Base-by-base conservation (phyloP, 2,797 vertebrate species). In the Melanotaenia nigrans region DNA sequence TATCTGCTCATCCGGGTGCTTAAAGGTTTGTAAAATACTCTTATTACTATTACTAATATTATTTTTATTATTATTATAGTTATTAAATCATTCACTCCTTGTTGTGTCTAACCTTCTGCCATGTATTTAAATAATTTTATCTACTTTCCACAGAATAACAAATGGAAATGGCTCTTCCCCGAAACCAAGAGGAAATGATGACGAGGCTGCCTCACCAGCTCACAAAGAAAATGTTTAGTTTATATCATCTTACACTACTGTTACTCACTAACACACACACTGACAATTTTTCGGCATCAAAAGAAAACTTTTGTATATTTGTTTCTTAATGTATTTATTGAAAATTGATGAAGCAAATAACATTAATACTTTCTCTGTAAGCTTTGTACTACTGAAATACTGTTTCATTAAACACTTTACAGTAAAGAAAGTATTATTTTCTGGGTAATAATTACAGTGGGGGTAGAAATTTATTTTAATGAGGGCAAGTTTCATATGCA, bases 91-190 rank as follows among this genome's bases (percentile, higher is more conserved):
- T 40, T 40, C 12, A 40, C 38, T 40, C 13, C 14, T 40, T 40
- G 12, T 40, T 40, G 40, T 18, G 40, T 6, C 14, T 35, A 22
- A 33, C 58, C 30, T 63, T 33, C 5, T 54, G 20, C 12, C 38
- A 57, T 51, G 18, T 40, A 58, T 54, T 42, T 53, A 16, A 33
- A 56, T 24, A 65, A 60, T 84, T 3, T 45, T 33, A 63, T 78
- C 78, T 75, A 24, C 64, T 69, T 82, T 71, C 75, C 75, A 40
- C 91, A 97, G 96, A 92, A 87, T 38, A 94, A 96, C 64, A 96
- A 94, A 84, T 92, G 94, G 93, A 94, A 94, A 84, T 93, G 92
- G 83, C 88, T 96, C 67, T 93, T 96, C 85, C 95, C 95, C 5
- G 90, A 92, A 0, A 82, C 77, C 63, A 95, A 93, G 93, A 95